Base-by-base conservation (phyloP, 1,140 invertebrate species). In the Lordiphosa collinella region DNA sequence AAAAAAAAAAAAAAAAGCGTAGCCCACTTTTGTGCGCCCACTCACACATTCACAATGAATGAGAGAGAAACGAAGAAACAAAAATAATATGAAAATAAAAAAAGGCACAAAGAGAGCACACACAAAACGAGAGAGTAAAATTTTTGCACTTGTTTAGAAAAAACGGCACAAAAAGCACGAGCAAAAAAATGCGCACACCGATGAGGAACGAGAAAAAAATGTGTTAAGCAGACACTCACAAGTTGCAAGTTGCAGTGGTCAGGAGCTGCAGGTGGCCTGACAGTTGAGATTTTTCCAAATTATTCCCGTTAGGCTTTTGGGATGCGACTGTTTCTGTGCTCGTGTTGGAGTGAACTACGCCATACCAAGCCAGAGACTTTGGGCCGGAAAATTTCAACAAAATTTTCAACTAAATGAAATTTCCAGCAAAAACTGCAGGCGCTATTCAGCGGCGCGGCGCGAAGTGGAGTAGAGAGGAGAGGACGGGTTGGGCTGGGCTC, bases 111-210 rank as follows among this genome's bases (percentile, higher is more conserved):
- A 51, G 34, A 41, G 8, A 41, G 63, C 36, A 43, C 9, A 10
- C 10, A 4, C 7, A 9, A 3, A 12, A 34, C 25, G 47, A 9
- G 11, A 10, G 5, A 12, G 22, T 29, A 25, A 40, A 37, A 41
- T 13, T 44, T 57, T 41, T n/a, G 38, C 50, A 43, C 6, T 50
- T 80, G 76, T 82, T 82, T 82, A 82, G 76, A 82, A 82, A 80
- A 82, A 82, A 84, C 71, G 41, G 78, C 76, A 82, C 76, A 84
- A 84, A 78, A 82, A 84, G 76, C 49, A 84, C 66, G 46, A 55
- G 67, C n/a, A 68, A 69, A 68, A 65, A 67, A 65, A 57, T 57
- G 52, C 22, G 63, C 38, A 66, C 52, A 35, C 61, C 10, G 10
- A 18, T 29, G 22, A 13, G 37, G 29, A 18, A 34, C 3, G 1